Base-by-base conservation (phyloP, 2,888 invertebrate genomes). In the Tanaodytes sp. region DNA sequence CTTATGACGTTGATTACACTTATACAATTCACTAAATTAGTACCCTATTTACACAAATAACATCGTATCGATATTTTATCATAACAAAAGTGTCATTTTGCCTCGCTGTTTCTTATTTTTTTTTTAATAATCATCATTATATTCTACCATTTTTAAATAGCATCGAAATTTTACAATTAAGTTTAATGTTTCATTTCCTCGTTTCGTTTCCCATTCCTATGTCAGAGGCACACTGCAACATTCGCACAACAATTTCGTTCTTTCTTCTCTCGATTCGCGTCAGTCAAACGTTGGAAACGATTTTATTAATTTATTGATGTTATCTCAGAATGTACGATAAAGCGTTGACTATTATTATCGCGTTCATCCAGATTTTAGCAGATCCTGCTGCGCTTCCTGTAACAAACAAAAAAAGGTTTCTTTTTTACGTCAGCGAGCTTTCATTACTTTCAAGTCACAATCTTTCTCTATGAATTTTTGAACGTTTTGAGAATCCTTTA, bases 11-110 rank as follows among this genome's bases (percentile, higher is more conserved):
- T 52, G 70, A 66, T 75, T 73, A 76, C 73, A 76, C 70, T 71
- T 73, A 76, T 72, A 75, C 65, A 68, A 74, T 76, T 76, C 73
- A 72, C 81, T 82, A 82, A 81, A 79, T 82, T 79, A 75, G 72
- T 76, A 82, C 77, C 77, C 82, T 84, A 82, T 84, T 82, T 83
- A 83, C 83, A 84, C 80, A 82, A 83, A 83, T 81, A 82, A 82
- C 80, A 82, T 80, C 79, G 80, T 80, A 81, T 23, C 76, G 77
- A 75, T 80, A 78, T 76, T 78, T 77, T 49, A 76, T 76, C 70
- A 76, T 69, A 78, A 81, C 79, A 74, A 76, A 80, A 80, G 73
- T 75, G 57, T 63, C 57, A 62, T 64, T 27, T 31, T 39, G 16
- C 37, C 19, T 45, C 31, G 15, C 43, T 14, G 36, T 62, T 65